Evolutionary conservation across 2,113 vertebrate genomes (phyloP).

Genomic region (Tupaia chinensis): DNA sequence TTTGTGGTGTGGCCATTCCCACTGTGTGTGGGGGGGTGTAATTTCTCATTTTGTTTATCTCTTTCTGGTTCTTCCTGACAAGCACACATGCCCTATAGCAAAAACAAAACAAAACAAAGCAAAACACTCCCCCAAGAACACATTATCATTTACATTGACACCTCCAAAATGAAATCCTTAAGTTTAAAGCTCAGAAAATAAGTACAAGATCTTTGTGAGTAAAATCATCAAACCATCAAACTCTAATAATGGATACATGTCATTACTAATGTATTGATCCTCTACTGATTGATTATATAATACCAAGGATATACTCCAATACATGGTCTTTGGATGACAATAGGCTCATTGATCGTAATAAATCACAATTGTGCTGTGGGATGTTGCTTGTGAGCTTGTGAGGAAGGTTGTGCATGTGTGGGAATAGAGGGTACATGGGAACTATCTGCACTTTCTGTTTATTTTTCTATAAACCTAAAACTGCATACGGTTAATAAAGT

Average conservation of each 20-base stretch:
- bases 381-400: background rate
- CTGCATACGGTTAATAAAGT: background rate
- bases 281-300: background rate
- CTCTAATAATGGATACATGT: background rate
- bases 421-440: no score
- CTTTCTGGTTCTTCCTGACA: no score
- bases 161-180: background rate
- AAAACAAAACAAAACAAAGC: no score
- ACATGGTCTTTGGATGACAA: background rate
- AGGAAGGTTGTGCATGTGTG: background rate
- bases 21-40: no score
- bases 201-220: background rate
- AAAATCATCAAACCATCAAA: background rate
- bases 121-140: background rate
- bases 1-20: no score
- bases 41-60: no score
- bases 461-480: background rate
- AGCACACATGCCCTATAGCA: no score
- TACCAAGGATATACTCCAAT: background rate
- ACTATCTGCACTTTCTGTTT: background rate
- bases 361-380: background rate
- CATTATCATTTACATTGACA: background rate
- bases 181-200: background rate
- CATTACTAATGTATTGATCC: background rate
- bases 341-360: background rate